phyloP scores from a whole-genome alignment of 2,888 invertebrate genomes.

The Ormyrus nitidulus region DNA sequence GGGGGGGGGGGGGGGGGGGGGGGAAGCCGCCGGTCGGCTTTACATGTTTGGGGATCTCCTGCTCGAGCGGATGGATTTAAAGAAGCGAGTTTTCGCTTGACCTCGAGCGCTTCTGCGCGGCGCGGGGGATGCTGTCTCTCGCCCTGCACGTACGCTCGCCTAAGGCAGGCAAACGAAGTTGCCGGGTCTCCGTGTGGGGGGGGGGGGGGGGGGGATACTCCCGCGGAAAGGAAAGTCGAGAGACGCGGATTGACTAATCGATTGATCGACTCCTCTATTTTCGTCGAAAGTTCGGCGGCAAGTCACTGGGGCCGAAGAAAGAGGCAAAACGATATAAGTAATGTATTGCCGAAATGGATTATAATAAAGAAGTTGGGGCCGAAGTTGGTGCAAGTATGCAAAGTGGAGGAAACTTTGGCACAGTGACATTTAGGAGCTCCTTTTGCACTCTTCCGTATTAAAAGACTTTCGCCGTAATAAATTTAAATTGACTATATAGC shows the following conservation, averaged over 20 bases:
- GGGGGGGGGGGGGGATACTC: neutral
- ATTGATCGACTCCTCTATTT: slow-evolving; percentile 41
- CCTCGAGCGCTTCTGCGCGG: slow-evolving; percentile 23
- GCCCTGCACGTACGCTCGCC: neutral
- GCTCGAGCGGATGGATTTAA: slow-evolving; percentile 47
- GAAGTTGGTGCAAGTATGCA: neutral
- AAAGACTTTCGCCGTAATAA: too few species aligned
- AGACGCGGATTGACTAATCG: slow-evolving; percentile 39
- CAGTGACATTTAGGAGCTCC: neutral
- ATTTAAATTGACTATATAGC: too few species aligned
- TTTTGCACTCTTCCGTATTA: too few species aligned
- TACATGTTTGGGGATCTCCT: slow-evolving; percentile 53
- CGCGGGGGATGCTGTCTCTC: neutral
- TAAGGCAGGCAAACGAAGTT: slow-evolving; percentile 43
- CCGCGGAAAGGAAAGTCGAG: neutral
- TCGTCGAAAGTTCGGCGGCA: neutral
- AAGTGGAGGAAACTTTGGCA: neutral
- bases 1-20: neutral
- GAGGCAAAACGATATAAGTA: slow-evolving; percentile 3
- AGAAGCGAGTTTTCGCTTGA: slow-evolving; percentile 50
- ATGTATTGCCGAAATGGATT: slow-evolving; percentile 4
- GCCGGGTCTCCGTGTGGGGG: neutral
- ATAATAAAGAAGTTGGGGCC: neutral
- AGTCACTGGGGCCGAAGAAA: neutral
- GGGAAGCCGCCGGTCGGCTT: slow-evolving; percentile 55